phyloP scores from a whole-genome alignment of 2,888 invertebrate species.

The Drosophila picticornis region DNA sequence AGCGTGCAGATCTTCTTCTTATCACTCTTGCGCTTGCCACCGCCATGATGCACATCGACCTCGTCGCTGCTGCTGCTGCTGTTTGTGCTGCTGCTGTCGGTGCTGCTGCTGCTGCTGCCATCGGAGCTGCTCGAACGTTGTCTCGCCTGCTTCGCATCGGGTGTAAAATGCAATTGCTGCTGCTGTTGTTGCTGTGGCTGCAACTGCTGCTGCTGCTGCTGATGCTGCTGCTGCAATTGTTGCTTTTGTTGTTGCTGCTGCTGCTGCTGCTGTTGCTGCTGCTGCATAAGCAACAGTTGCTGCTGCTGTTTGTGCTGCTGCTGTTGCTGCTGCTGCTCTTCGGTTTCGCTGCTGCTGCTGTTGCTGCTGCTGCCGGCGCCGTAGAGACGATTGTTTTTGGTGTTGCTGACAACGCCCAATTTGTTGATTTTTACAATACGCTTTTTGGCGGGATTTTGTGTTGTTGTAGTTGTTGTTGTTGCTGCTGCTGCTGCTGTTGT shows the following conservation, averaged over 20 bases:
- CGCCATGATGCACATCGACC: slow-evolving; percentile 53
- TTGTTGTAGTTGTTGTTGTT: slow-evolving; percentile 4
- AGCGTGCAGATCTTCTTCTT: slow-evolving; percentile 90
- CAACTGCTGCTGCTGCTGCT: slow-evolving; percentile 25
- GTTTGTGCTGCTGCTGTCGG: slow-evolving; percentile 72
- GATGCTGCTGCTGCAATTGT: slow-evolving; percentile 41
- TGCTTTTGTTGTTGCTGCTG: slow-evolving; percentile 41
- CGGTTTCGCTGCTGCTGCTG: slow-evolving; percentile 46
- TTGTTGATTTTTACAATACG: slow-evolving; percentile 56
- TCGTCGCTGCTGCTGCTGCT: slow-evolving; percentile 67
- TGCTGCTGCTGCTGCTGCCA: slow-evolving; percentile 41
- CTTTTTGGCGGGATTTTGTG: slow-evolving; percentile 47
- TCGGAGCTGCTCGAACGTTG: slow-evolving; percentile 51
- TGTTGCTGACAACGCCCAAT: slow-evolving; percentile 50
- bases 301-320: slow-evolving; percentile 40
- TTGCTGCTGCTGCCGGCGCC: slow-evolving; percentile 48
- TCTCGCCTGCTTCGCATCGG: slow-evolving; percentile 1
- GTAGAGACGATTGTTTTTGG: slow-evolving; percentile 37
- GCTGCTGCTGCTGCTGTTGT: slow-evolving; percentile 15
- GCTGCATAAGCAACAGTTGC: slow-evolving; percentile 10
- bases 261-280: slow-evolving; percentile 48
- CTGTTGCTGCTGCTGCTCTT: slow-evolving; percentile 41
- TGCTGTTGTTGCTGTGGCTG: slow-evolving; percentile 38
- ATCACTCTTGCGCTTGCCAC: slow-evolving; percentile 86
- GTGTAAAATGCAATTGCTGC: slow-evolving; percentile 41